These are phyloP conservation scores for Halcyon senegalensis DNA, from an alignment of 2,113 vertebrate species.

Conservation along the genomic window DNA sequence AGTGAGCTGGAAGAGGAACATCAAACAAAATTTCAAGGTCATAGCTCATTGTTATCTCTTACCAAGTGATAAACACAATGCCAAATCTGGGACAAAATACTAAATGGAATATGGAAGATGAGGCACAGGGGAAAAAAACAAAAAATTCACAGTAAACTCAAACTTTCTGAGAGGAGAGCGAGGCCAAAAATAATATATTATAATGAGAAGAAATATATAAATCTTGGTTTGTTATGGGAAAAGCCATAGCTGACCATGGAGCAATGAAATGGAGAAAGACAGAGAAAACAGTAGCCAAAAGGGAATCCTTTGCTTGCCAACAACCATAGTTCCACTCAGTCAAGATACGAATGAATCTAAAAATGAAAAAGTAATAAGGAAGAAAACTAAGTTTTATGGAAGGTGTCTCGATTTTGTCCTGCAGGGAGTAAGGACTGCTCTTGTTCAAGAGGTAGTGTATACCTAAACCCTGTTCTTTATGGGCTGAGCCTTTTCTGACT, in stretches of 20 bases:
- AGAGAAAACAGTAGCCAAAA: neutral
- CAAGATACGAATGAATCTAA: neutral
- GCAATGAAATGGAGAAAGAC: neutral
- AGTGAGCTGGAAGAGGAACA: neutral
- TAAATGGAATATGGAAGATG: neutral
- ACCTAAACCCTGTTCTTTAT: neutral
- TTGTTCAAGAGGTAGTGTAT: neutral
- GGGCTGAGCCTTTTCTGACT: neutral
- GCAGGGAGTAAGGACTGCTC: neutral
- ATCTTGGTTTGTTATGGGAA: neutral
- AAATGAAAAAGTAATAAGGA: neutral
- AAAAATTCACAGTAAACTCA: neutral
- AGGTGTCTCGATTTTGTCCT: neutral
- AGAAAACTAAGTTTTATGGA: neutral
- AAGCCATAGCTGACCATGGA: neutral
- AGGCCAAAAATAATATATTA: neutral
- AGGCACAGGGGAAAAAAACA: neutral
- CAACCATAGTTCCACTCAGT: neutral
- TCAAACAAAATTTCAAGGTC: neutral
- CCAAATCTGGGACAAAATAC: neutral
- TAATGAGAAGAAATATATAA: neutral
- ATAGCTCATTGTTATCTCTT: neutral
- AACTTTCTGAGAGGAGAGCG: neutral
- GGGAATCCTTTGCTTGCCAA: neutral
- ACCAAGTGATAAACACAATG: neutral